Conservation (phyloP, 2,888 invertebrate species). For the Plebejus anna region DNA sequence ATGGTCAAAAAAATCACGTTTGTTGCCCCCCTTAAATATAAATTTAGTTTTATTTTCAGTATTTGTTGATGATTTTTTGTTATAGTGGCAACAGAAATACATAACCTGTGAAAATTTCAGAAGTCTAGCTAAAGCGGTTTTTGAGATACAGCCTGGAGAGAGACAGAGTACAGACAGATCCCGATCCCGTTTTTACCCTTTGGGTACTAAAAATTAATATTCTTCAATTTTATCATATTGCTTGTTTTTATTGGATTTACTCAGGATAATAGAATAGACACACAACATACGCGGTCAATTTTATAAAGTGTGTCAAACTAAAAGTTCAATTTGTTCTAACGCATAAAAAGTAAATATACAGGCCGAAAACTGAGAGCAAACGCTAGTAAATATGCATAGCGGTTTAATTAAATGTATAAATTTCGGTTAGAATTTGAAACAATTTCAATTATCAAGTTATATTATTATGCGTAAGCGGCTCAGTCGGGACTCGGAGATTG, state of each 20-base stretch:
- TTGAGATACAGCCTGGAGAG: no score
- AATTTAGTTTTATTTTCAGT: no score
- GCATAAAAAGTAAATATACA: background rate
- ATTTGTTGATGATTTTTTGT: no score
- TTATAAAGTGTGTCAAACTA: slow-evolving; percentile 6
- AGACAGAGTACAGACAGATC: no score
- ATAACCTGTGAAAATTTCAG: no score
- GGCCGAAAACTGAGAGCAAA: slow-evolving; percentile 7
- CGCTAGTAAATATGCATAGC: slow-evolving; percentile 1
- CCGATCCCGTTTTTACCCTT: no score
- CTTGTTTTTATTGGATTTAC: background rate
- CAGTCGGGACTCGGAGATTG: slow-evolving; percentile 50
- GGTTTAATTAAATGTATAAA: slow-evolving; percentile 15
- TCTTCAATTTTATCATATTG: background rate
- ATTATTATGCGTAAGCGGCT: slow-evolving; percentile 27
- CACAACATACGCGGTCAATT: background rate
- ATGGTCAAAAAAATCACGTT: no score
- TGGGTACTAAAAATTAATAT: background rate
- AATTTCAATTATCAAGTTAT: slow-evolving; percentile 31
- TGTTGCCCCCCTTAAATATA: no score
- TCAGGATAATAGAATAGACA: no score
- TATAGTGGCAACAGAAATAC: no score
- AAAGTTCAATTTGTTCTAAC: background rate
- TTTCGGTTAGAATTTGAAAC: slow-evolving; percentile 19
- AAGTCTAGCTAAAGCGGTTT: no score